Base-by-base conservation (phyloP, 1,140 invertebrate genomes). In the Drosophila albomicans region DNA sequence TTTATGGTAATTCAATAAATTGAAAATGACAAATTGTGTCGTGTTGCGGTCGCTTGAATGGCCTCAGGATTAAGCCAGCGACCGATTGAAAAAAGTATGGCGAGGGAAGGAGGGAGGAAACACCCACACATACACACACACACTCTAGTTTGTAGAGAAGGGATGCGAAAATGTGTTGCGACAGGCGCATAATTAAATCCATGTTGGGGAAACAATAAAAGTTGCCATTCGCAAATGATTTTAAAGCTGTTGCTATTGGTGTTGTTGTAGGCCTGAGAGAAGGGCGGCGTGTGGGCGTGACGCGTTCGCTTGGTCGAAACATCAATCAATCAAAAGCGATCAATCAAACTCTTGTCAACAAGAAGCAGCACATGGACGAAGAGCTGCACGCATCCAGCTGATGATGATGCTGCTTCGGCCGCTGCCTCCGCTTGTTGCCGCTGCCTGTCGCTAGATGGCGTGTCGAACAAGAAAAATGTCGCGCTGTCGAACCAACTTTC, bases 1-100 rank as follows among this genome's bases (percentile, higher is more conserved):
- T 87, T 87, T 88, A 85, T 88, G 86, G 85, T 85, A 89, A 88
- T 89, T 89, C 85, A 89, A 89, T 89, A 89, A 89, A 89, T 90
- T 90, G 78, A 90, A 89, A 89, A 90, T 89, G 85, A 89, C 85
- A 89, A 89, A 89, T 89, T 89, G 81, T 90, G 81, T 89, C 81
- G 81, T 89, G 86, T 81, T 88, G 85, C 78, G 85, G 85, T 89
- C 77, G 82, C 52, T 63, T 72, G 46, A 75, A 78, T 74, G 77
- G 51, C 48, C 52, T 28, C 43, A 61, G 67, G 32, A 52, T 61
- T 66, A 81, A 30, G 54, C 28, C n/a, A 20, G 45, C 30, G 6
- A 32, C 30, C 30, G 30, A 32, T 32, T 32, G 30, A 32, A 6
- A 8, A 32, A 8, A 7, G 30, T 25, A 3, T 25, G 20, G 20